phyloP scores from a whole-genome alignment of 1,140 invertebrate genomes.

The Mamestra configurata region DNA sequence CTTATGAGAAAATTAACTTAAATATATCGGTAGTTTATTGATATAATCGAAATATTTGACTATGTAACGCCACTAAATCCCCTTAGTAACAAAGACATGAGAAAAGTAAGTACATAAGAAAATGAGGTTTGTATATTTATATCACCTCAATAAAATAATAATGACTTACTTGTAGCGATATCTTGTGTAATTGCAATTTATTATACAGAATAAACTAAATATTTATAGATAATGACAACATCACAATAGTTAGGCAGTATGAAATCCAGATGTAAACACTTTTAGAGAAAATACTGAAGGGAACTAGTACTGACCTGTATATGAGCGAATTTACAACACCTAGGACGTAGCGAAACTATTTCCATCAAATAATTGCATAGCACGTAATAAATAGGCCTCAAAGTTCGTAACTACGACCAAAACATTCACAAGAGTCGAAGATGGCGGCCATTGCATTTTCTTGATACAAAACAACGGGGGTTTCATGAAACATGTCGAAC shows the following conservation, averaged over 20 bases:
- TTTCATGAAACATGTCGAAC: conserved; percentile 84
- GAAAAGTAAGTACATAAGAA: conserved; percentile 80
- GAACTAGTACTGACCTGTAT: conserved; percentile 78
- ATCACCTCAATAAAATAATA: conserved; percentile 62
- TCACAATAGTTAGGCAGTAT: conserved; percentile 79
- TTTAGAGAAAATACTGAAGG: conserved; percentile 77
- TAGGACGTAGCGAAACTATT: conserved; percentile 81
- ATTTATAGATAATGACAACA: conserved; percentile 72
- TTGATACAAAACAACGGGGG: conserved; percentile 88
- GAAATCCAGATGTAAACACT: conserved; percentile 88
- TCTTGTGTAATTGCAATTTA: conserved; percentile 33
- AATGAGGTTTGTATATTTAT: conserved; percentile 82
- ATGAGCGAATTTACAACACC: conserved; percentile 73
- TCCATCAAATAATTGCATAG: conserved; percentile 83
- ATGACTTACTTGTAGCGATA: conserved; percentile 60
- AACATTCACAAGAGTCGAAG: conserved; percentile 88
- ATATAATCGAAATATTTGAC: conserved; percentile 52
- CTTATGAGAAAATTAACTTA: conserved; percentile 61
- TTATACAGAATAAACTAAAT: conserved; percentile 52
- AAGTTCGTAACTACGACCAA: conserved; percentile 87
- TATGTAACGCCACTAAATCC: conserved; percentile 43
- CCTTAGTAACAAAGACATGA: conserved; percentile 79
- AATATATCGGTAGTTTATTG: conserved; percentile 47
- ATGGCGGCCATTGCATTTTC: conserved; percentile 88
- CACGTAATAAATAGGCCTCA: conserved; percentile 82